phyloP scores from a whole-genome alignment of 2,113 vertebrate species.

The Xenopus borealis region DNA sequence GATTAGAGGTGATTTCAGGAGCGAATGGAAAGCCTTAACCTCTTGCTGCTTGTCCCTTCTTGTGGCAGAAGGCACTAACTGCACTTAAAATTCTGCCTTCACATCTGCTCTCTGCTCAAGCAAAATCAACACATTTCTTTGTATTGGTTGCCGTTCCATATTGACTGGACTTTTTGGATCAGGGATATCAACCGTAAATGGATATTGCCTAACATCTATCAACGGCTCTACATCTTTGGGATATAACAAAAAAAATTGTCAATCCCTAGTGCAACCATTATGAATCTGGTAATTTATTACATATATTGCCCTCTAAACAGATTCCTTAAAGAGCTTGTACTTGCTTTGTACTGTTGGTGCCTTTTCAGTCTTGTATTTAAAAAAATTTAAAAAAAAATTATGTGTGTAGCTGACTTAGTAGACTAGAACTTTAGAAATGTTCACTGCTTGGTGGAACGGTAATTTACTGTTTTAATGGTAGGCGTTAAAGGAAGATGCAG shows the following conservation, averaged over 20 bases:
- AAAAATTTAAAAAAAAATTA: slow-evolving; percentile 50
- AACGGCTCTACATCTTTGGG: too few species aligned
- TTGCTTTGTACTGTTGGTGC: slow-evolving; percentile 75
- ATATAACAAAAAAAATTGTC: too few species aligned
- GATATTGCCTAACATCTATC: too few species aligned
- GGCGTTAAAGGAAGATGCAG: slow-evolving; percentile 3
- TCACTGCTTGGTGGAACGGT: slow-evolving; percentile 15
- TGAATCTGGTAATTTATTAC: slow-evolving; percentile 9
- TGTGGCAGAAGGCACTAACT: slow-evolving; percentile 20
- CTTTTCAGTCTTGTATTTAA: slow-evolving; percentile 71
- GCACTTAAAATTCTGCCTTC: slow-evolving; percentile 8
- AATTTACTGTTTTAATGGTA: slow-evolving; percentile 4
- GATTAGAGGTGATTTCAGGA: too few species aligned
- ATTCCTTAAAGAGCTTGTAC: slow-evolving; percentile 63
- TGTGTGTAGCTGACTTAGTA: slow-evolving; percentile 68
- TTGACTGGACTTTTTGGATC: too few species aligned
- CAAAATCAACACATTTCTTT: too few species aligned
- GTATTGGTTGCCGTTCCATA: too few species aligned
- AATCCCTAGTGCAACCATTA: too few species aligned
- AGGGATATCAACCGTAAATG: too few species aligned
- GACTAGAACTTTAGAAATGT: slow-evolving; percentile 63
- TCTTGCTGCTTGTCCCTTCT: slow-evolving; percentile 12
- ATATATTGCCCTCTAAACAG: slow-evolving; percentile 58
- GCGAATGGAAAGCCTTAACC: too few species aligned
- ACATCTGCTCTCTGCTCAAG: too few species aligned